Evolutionary conservation across 2,797 vertebrate genomes (phyloP), one percentile per base, ranked within the genome.

Genomic region (Anabacerthia variegaticeps): DNA sequence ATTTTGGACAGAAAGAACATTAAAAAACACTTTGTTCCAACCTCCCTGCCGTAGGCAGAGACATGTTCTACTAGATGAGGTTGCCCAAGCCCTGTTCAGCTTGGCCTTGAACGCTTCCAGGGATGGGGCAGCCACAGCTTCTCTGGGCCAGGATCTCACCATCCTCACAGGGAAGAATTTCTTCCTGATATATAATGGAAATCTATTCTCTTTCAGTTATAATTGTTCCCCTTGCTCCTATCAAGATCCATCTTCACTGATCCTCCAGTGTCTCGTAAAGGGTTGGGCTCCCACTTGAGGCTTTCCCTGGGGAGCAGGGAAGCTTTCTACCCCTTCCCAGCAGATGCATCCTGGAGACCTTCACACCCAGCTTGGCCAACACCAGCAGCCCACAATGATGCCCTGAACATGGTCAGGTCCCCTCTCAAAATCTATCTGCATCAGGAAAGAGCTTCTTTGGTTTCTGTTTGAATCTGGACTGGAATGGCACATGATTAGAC

Each of bases 11-110:
- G 34, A 56, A 67, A 19, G 28, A 30, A 48, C 18, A 11, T 27
- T 48, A 56, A 44, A 67, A 23, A 5, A 4, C 14, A n/a, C 16
- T 24, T 39, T 11, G 22, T 48, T 56, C 14, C 62, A 55, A 51
- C 2, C 22, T 2, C 34, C 18, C 34, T 67, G 41, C 51, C 51
- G 17, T 8, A 27, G 5, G 4, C 17, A 44, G 51, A 28, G 41
- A 66, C n/a, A 67, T 8, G 2, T 48, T 48, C 41, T 14, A 39
- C 41, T 17, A 27, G 0, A 1, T 4, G 34, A n/a, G 6, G 13
- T 4, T 79, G 28, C 28, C 41, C 28, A 8, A 55, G 22, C 22
- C n/a, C 27, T 3, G 2, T 48, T 28, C 62, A 67, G 15, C 34
- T 43, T 18, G n/a, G 41, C 27, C 52, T n/a, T 67, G 43, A 6